These are phyloP conservation scores for Sarcophaga subvicina DNA, from an alignment of 2,888 invertebrate genomes.

Conservation along the genomic window DNA sequence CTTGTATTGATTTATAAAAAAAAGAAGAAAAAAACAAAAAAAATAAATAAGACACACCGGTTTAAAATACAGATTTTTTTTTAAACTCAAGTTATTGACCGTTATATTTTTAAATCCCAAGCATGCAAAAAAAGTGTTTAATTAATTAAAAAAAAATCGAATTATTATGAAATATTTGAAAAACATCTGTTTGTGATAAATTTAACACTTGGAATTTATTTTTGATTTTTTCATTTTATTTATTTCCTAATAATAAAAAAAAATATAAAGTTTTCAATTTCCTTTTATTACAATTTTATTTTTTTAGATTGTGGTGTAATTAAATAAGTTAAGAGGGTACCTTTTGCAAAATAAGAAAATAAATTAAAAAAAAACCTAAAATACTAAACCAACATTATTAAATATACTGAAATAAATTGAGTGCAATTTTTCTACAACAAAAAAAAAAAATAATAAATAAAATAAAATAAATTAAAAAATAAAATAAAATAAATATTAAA, in stretches of 20 bases:
- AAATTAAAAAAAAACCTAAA: background rate
- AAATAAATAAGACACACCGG: constrained; percentile 54
- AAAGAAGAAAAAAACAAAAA: constrained; percentile 9
- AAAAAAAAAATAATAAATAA: background rate
- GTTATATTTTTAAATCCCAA: constrained; percentile 53
- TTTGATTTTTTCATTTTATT: background rate
- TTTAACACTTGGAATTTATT: constrained; percentile 17
- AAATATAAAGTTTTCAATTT: constrained; percentile 1
- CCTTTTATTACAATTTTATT: background rate
- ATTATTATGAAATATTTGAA: constrained; percentile 22
- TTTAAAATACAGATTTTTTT: constrained; percentile 42
- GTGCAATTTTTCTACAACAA: background rate
- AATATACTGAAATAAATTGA: constrained; percentile 15
- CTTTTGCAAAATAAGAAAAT: background rate
- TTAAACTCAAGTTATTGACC: constrained; percentile 59
- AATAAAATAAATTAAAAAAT: background rate
- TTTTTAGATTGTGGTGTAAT: constrained; percentile 27
- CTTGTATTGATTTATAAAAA: constrained; percentile 54
- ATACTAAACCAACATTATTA: background rate
- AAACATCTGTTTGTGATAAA: constrained; percentile 48
- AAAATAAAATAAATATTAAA: background rate
- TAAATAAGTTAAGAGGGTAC: constrained; percentile 22
- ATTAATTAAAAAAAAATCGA: constrained; percentile 43
- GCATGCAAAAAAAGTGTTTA: constrained; percentile 10
- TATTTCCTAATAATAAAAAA: background rate